Conservation (phyloP, 2,113 vertebrate genomes). For the Emydocephalus ijimae region DNA sequence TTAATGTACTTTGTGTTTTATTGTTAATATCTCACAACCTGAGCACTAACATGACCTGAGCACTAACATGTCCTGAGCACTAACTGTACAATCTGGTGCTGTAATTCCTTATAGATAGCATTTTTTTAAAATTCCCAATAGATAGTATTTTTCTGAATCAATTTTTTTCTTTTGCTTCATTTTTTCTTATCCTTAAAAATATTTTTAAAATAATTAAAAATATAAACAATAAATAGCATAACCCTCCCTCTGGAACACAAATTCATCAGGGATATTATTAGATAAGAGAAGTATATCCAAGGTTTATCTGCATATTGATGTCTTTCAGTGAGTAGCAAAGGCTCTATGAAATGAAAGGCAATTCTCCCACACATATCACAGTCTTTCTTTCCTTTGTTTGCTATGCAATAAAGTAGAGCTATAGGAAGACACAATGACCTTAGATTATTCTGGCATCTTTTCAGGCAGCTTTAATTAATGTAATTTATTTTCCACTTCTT, state of each 20-base stretch:
- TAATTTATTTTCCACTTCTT: background rate
- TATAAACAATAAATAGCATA: background rate
- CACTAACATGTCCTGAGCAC: background rate
- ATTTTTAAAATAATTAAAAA: background rate
- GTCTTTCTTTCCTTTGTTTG: background rate
- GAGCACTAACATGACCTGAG: background rate
- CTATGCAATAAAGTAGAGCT: background rate
- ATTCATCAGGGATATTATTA: background rate
- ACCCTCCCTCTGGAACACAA: background rate
- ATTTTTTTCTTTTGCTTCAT: background rate
- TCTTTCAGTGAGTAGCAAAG: background rate
- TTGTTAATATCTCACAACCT: background rate
- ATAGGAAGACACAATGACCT: background rate
- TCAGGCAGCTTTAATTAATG: constrained; percentile 7
- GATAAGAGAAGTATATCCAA: background rate
- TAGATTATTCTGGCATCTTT: background rate
- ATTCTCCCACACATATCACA: background rate
- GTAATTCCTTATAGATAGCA: background rate
- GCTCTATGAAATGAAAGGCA: background rate
- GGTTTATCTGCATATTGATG: background rate
- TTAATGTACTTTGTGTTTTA: background rate
- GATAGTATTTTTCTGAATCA: background rate
- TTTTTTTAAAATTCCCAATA: background rate
- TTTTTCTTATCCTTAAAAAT: background rate
- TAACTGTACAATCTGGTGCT: background rate